Percentiles rank a stretch among this genome's conserved stretches.
Evolutionary conservation across 2,113 vertebrate species (phyloP).

Genomic region (Elaphurus davidianus): DNA sequence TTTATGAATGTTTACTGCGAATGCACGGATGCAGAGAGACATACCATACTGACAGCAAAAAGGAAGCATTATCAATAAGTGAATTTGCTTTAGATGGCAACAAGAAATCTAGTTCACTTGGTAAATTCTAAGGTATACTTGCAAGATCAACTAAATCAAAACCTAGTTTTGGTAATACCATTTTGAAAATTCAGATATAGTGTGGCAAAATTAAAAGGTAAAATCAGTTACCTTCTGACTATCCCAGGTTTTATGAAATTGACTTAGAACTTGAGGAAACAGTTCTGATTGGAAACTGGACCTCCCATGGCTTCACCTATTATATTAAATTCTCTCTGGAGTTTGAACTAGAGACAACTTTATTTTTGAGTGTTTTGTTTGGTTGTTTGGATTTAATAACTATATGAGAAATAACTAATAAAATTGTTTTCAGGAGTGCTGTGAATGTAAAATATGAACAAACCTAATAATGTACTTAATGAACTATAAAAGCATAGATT

Average conservation of each 20-base stretch:
- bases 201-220: background rate
- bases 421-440: constrained; percentile 18
- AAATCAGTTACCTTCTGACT: background rate
- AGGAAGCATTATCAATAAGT: background rate
- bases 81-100: background rate
- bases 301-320: background rate
- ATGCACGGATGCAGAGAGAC: background rate
- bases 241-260: background rate
- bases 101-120: background rate
- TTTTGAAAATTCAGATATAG: background rate
- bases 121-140: background rate
- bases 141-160: background rate
- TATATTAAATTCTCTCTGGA: background rate
- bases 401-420: constrained; percentile 8
- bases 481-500: constrained; percentile 47
- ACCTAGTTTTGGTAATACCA: background rate
- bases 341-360: background rate
- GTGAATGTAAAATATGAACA: constrained; percentile 32
- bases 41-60: background rate
- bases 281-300: background rate
- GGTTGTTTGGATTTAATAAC: constrained; percentile 31
- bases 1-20: background rate
- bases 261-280: background rate
- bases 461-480: constrained; percentile 44
- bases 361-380: background rate